A percentile compares a stretch with the other conserved stretches of the same genome.
These are phyloP conservation scores for Theonella swinhoei DNA, from an alignment of 37 sponge, comb jelly and placozoan genomes.

Conservation along the genomic window DNA sequence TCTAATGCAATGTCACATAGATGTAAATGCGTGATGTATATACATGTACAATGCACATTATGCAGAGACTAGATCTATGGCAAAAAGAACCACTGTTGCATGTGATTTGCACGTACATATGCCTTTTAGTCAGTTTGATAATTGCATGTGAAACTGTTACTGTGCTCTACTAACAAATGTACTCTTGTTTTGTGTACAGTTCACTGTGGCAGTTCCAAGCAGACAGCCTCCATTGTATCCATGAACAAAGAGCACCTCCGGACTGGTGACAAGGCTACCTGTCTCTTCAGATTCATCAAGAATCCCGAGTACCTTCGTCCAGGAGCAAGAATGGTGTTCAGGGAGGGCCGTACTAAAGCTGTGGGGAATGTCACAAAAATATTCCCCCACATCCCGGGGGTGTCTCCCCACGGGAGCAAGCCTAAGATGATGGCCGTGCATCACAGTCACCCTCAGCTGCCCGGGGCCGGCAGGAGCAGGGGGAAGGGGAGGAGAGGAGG, in stretches of 20 bases:
- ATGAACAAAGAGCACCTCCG: constrained; percentile 95
- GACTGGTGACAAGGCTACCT: constrained; percentile 96
- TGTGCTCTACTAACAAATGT: too few relatives aligned
- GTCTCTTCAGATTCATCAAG: constrained; percentile 95
- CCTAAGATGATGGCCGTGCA: constrained; percentile 12
- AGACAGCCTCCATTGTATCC: constrained; percentile 94
- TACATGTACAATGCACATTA: not conserved
- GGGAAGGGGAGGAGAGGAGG: constrained; percentile 52
- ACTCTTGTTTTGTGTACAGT: constrained; percentile 34
- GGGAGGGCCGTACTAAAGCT: constrained; percentile 98
- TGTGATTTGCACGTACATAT: too few relatives aligned
- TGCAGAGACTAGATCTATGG: too few relatives aligned
- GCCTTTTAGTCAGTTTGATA: too few relatives aligned
- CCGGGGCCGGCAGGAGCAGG: not conserved
- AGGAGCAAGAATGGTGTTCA: constrained; percentile 90
- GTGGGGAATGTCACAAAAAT: constrained; percentile 88
- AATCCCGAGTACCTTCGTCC: constrained; percentile 92
- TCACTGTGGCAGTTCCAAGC: constrained; percentile 97
- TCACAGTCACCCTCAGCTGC: constrained; percentile 11
- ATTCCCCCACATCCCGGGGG: constrained; percentile 56
- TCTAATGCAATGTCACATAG: not conserved
- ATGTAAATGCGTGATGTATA: not conserved
- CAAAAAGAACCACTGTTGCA: too few relatives aligned
- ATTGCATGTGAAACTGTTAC: too few relatives aligned
- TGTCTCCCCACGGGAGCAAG: not conserved